A percentile compares a stretch with the other conserved stretches of the same genome.
Evolutionary conservation across 2,888 invertebrate genomes (phyloP).

Genomic region (Adela reaumurella): DNA sequence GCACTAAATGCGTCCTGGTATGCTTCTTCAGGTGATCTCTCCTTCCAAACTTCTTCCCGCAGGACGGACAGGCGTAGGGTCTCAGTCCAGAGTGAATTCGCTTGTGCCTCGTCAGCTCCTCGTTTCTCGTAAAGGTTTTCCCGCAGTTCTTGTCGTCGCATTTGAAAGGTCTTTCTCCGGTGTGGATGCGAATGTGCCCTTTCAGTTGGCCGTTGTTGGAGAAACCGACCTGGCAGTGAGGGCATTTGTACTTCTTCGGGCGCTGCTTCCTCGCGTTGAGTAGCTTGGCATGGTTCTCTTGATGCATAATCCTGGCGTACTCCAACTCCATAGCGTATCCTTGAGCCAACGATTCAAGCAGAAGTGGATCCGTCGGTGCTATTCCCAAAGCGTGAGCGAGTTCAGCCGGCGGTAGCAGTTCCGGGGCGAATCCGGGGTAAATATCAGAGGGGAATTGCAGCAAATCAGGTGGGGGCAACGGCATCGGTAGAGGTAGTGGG

Average conservation of each 20-base stretch:
- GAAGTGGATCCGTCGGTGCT: conserved; percentile 40
- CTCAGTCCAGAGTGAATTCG: conserved; percentile 84
- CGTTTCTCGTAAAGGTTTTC: conserved; percentile 88
- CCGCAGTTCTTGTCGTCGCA: conserved; percentile 84
- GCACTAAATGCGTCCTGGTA: conserved; percentile 74
- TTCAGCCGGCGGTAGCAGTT: conserved; percentile 36
- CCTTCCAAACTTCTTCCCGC: conserved; percentile 90
- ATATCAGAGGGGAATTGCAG: conserved; percentile 8
- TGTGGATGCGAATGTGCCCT: conserved; percentile 88
- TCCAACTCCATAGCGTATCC: conserved; percentile 64
- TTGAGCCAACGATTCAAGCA: conserved; percentile 49
- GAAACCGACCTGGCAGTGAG: conserved; percentile 85
- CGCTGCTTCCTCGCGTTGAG: conserved; percentile 70
- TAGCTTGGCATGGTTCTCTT: conserved; percentile 67
- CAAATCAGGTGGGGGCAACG: background rate
- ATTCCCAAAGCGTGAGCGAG: conserved; percentile 46
- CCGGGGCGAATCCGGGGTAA: conserved; percentile 27
- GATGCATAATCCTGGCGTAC: conserved; percentile 65
- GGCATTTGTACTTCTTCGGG: conserved; percentile 89
- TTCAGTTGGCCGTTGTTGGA: conserved; percentile 92
- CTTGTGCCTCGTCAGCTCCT: conserved; percentile 88
- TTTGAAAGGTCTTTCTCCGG: conserved; percentile 85
- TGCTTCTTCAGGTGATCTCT: conserved; percentile 95
- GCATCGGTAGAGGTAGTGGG: background rate
- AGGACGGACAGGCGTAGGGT: conserved; percentile 82